Conservation (phyloP, 2,888 invertebrate genomes). For the Matsumyia berberina region DNA sequence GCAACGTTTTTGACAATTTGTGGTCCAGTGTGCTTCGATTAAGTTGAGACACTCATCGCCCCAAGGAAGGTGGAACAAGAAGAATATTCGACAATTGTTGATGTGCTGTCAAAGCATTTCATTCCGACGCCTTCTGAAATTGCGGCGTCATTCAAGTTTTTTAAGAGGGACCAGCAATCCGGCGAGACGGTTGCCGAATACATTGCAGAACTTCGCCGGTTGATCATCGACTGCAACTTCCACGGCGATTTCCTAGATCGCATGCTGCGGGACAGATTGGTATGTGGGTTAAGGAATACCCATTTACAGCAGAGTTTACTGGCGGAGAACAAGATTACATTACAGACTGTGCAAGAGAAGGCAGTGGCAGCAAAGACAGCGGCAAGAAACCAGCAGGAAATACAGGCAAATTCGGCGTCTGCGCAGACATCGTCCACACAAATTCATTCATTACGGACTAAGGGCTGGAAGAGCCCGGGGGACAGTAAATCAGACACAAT, state of each 20-base stretch:
- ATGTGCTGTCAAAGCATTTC: constrained; percentile 35
- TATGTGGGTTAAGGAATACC: constrained; percentile 61
- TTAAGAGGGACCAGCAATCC: constrained; percentile 12
- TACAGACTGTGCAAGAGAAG: constrained; percentile 46
- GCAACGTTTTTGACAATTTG: constrained; percentile 7
- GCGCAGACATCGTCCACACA: background rate
- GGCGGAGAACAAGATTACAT: constrained; percentile 49
- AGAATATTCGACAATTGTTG: background rate
- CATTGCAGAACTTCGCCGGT: background rate
- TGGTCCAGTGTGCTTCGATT: constrained; percentile 1
- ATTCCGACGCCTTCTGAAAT: constrained; percentile 67
- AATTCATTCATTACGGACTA: background rate
- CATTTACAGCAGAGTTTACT: constrained; percentile 53
- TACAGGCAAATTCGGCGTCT: background rate
- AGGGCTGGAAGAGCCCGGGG: background rate
- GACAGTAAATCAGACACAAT: background rate
- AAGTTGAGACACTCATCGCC: background rate
- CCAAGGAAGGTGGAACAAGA: constrained; percentile 5
- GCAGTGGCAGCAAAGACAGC: constrained; percentile 56
- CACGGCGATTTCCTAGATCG: constrained; percentile 43
- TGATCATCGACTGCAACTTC: constrained; percentile 67
- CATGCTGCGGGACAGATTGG: constrained; percentile 65
- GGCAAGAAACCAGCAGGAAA: constrained; percentile 18
- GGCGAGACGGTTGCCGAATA: constrained; percentile 4
- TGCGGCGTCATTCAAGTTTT: constrained; percentile 35